These are phyloP conservation scores for Tethea ocularis DNA, from an alignment of 2,888 invertebrate genomes.

Conservation along the genomic window DNA sequence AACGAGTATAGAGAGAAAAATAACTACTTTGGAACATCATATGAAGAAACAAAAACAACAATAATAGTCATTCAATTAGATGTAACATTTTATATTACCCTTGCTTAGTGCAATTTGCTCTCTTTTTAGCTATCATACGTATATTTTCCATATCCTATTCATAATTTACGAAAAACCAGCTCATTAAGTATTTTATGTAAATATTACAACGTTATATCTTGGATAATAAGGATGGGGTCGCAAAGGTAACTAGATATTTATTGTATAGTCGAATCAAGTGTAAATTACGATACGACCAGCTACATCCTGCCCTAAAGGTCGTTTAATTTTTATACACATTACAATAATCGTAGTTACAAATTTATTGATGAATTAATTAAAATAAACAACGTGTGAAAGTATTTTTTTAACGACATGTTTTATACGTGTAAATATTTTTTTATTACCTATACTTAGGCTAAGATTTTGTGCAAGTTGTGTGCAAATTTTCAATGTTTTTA, in stretches of 20 bases:
- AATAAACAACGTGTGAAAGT: neutral
- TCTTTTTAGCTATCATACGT: no score
- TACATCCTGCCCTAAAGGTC: constrained; percentile 24
- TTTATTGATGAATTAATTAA: constrained; percentile 6
- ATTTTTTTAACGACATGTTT: neutral
- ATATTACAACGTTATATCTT: constrained; percentile 20
- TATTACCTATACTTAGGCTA: no score
- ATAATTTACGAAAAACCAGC: no score
- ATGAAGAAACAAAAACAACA: no score
- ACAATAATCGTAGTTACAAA: neutral
- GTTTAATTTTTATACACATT: constrained; percentile 24
- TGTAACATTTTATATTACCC: no score
- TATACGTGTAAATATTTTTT: neutral
- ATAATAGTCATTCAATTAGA: no score
- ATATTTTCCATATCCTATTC: no score
- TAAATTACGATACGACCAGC: constrained; percentile 34
- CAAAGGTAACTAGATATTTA: constrained; percentile 33
- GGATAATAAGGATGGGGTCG: constrained; percentile 18
- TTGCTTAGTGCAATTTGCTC: no score
- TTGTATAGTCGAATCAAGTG: constrained; percentile 45
- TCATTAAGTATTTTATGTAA: neutral
- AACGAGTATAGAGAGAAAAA: no score
- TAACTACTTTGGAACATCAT: no score
- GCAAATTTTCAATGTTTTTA: no score
- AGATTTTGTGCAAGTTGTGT: no score